Conservation (phyloP, 2,797 vertebrate genomes). For the Rhinoraja longicauda region DNA sequence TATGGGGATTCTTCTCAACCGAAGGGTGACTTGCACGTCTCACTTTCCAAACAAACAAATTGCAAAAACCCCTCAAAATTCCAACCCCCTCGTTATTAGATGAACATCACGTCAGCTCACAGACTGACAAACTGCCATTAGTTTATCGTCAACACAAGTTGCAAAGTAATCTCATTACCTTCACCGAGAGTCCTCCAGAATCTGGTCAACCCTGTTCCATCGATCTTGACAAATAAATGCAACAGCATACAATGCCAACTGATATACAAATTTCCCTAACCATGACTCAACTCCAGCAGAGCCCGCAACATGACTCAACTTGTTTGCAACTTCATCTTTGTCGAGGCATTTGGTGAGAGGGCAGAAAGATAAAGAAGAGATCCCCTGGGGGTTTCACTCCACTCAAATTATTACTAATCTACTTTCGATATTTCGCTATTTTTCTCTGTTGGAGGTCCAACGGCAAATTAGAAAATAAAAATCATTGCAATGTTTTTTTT, state of each 20-base stretch:
- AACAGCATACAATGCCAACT: neutral
- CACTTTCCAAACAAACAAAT: neutral
- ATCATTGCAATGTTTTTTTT: neutral
- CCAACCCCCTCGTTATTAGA: neutral
- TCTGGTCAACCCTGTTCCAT: no score
- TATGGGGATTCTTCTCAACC: neutral
- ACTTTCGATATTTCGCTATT: constrained; percentile 8
- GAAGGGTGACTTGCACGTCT: neutral
- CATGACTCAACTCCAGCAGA: neutral
- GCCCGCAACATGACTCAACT: neutral
- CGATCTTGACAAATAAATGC: neutral
- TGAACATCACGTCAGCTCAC: neutral
- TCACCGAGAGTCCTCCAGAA: no score
- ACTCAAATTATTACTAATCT: constrained; percentile 17
- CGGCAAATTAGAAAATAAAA: neutral
- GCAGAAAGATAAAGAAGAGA: neutral
- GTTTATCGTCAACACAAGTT: neutral
- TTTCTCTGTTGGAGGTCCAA: neutral
- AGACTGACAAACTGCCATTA: neutral
- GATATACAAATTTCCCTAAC: neutral
- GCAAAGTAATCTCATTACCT: neutral
- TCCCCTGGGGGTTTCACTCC: constrained; percentile 10
- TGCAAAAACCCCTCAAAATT: neutral
- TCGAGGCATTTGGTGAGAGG: neutral
- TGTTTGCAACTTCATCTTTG: constrained; percentile 23